A percentile compares a stretch with the other conserved stretches of the same genome.
Evolutionary conservation across 2,113 vertebrate genomes (phyloP).

Genomic region (Nothobranchius furzeri): DNA sequence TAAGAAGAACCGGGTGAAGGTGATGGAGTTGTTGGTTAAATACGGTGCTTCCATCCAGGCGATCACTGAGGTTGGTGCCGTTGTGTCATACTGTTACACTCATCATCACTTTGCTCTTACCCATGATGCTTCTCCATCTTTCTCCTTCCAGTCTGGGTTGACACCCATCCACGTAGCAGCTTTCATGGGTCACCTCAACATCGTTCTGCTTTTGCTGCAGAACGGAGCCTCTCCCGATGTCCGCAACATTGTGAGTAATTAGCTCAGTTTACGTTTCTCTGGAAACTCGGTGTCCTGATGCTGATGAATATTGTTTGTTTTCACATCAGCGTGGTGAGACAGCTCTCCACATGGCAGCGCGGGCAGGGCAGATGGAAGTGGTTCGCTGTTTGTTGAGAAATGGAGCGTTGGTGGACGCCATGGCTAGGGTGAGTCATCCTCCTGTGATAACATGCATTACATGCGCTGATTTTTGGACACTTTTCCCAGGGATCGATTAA

Average conservation of each 20-base stretch:
- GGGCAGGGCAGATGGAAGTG: slow-evolving; percentile 97
- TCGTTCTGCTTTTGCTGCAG: slow-evolving; percentile 96
- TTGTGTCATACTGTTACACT: background rate
- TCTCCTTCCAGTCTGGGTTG: slow-evolving; percentile 92
- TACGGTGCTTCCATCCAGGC: slow-evolving; percentile 98
- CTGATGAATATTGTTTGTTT: slow-evolving; percentile 25
- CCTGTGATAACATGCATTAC: too few relatives aligned
- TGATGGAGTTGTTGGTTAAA: slow-evolving; percentile 99
- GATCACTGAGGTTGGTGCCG: slow-evolving; percentile 91
- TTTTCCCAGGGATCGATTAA: too few relatives aligned
- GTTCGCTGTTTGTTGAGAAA: slow-evolving; percentile 96
- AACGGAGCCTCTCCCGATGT: slow-evolving; percentile 96
- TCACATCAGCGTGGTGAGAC: slow-evolving; percentile 90
- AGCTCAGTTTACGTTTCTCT: background rate
- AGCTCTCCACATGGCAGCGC: slow-evolving; percentile 95
- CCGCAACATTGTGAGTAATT: slow-evolving; percentile 95
- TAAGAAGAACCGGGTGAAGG: slow-evolving; percentile 99
- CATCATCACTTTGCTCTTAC: background rate
- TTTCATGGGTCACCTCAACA: slow-evolving; percentile 99
- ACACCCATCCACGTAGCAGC: slow-evolving; percentile 98
- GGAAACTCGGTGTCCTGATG: background rate
- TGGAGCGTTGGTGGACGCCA: slow-evolving; percentile 92
- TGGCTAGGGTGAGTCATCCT: slow-evolving; percentile 87
- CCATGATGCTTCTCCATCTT: slow-evolving; percentile 52
- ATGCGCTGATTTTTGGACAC: too few relatives aligned